Evolutionary conservation across 2,797 vertebrate genomes (phyloP).

Genomic region (Melanotaenia parkinsoni): DNA sequence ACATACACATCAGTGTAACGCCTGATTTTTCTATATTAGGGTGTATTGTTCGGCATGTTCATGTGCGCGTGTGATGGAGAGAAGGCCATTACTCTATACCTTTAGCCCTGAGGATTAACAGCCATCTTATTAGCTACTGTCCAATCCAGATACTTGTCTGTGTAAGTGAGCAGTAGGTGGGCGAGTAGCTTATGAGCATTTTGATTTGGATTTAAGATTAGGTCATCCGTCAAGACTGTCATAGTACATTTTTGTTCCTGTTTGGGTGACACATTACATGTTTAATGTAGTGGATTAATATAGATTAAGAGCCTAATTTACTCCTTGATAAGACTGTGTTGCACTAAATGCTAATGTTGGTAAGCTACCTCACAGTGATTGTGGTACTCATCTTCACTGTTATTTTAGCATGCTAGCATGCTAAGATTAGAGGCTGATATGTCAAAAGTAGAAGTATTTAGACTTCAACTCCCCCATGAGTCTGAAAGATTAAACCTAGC

Average conservation of each 20-base stretch:
- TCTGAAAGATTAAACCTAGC: too few relatives aligned
- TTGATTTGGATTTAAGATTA: slow-evolving; percentile 48
- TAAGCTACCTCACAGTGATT: neutral
- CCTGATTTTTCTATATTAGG: slow-evolving; percentile 17
- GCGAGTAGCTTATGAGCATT: slow-evolving; percentile 46
- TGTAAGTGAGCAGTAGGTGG: slow-evolving; percentile 32
- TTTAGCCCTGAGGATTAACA: slow-evolving; percentile 74
- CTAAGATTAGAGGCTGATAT: too few relatives aligned
- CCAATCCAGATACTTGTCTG: slow-evolving; percentile 63
- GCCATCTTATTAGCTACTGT: slow-evolving; percentile 76
- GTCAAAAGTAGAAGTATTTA: too few relatives aligned
- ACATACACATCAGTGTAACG: neutral
- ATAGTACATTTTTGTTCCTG: neutral
- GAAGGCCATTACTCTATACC: slow-evolving; percentile 41
- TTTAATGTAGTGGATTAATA: neutral
- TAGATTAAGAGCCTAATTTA: neutral
- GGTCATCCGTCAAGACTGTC: slow-evolving; percentile 34
- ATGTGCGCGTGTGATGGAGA: slow-evolving; percentile 7
- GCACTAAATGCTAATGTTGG: neutral
- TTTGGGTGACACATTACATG: rapidly evolving
- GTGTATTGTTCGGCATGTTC: slow-evolving; percentile 17
- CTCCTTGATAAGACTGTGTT: neutral
- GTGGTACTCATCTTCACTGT: neutral
- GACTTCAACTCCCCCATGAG: too few relatives aligned
- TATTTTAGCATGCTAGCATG: too few relatives aligned